Evolutionary conservation across 2,113 vertebrate genomes (phyloP).

Genomic region (Osmerus mordax): DNA sequence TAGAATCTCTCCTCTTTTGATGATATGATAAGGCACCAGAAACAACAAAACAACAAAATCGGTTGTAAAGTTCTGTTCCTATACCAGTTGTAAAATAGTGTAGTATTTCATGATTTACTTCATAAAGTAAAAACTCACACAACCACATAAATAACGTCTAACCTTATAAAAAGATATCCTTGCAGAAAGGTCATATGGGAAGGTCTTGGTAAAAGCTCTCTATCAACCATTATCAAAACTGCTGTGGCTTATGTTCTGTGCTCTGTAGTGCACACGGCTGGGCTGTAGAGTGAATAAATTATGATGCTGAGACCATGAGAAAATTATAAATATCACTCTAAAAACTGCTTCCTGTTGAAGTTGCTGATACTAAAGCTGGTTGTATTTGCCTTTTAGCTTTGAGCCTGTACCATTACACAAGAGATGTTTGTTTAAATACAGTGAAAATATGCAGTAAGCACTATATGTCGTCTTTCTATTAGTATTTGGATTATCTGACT

Average conservation of each 20-base stretch:
- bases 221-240: not conserved
- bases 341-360: slow-evolving; percentile 4
- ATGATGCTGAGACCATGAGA: slow-evolving; percentile 5
- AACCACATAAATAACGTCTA: no score
- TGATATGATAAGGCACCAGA: not conserved
- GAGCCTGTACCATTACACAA: no score
- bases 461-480: not conserved
- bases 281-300: slow-evolving; percentile 2
- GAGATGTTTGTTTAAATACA: no score
- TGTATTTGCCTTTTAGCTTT: not conserved
- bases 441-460: not conserved
- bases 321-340: slow-evolving; percentile 17
- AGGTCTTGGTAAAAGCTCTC: not conserved
- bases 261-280: not conserved
- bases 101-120: not conserved
- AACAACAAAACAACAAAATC: not conserved
- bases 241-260: not conserved
- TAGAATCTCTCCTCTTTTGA: not conserved
- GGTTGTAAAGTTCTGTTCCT: no score
- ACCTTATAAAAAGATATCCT: no score
- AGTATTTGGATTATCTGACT: slow-evolving; percentile 11
- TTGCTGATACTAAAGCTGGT: not conserved
- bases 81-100: no score
- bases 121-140: not conserved
- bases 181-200: no score